These are phyloP conservation scores for Alaudala cheleensis DNA, from an alignment of 2,113 vertebrate genomes.

Conservation along the genomic window DNA sequence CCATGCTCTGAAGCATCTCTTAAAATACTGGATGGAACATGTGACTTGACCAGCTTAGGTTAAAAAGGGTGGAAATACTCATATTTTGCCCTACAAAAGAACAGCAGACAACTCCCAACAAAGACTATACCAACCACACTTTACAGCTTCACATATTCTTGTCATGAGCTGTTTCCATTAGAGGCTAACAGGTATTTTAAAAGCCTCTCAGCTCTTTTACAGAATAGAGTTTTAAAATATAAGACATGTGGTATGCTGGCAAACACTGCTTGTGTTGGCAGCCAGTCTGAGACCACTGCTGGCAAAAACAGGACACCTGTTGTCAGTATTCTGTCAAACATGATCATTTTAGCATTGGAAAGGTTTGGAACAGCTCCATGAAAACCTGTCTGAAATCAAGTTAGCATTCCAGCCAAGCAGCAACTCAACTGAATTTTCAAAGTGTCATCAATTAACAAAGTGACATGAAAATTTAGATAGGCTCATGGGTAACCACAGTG, in stretches of 20 bases:
- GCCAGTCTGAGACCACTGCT: constrained; percentile 5
- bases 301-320: constrained; percentile 39
- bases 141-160: background rate
- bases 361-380: background rate
- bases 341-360: background rate
- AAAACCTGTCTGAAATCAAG: background rate
- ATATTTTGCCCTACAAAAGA: background rate
- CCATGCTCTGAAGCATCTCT: background rate
- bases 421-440: background rate
- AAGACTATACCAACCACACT: background rate
- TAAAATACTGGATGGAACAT: background rate
- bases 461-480: background rate
- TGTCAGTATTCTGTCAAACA: constrained; percentile 41
- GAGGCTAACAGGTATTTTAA: background rate
- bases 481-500: background rate
- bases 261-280: background rate
- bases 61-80: background rate
- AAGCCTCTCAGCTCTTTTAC: background rate
- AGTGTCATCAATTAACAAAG: background rate
- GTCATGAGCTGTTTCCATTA: background rate
- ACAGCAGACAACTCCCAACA: background rate
- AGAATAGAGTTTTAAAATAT: constrained; percentile 44
- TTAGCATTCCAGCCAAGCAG: background rate
- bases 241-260: constrained; percentile 30
- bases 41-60: background rate